phyloP scores from a whole-genome alignment of 2,888 invertebrate genomes.

The Laothoe populi region DNA sequence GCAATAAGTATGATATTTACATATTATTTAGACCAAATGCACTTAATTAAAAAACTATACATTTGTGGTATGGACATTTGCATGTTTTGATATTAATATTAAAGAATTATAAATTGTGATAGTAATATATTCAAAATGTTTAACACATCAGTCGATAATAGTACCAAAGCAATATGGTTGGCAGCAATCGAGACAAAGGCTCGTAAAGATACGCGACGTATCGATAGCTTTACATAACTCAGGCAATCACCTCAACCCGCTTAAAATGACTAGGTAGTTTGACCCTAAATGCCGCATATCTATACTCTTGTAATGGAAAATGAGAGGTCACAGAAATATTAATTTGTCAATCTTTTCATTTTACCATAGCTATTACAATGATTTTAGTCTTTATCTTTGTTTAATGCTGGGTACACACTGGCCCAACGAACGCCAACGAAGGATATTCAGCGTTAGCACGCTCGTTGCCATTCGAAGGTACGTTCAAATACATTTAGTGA shows the following conservation, averaged over 20 bases:
- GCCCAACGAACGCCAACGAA: too few species aligned
- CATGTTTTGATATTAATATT: too few species aligned
- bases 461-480: too few species aligned
- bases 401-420: too few species aligned
- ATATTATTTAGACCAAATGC: too few species aligned
- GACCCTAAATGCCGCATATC: background rate
- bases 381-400: background rate
- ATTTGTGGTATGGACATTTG: too few species aligned
- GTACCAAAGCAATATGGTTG: constrained; percentile 56
- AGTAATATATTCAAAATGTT: background rate
- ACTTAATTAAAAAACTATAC: too few species aligned
- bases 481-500: too few species aligned
- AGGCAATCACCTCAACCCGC: constrained; percentile 49
- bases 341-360: too few species aligned
- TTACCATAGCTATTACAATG: too few species aligned
- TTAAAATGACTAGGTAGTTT: constrained; percentile 26
- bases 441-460: too few species aligned
- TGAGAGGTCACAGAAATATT: background rate
- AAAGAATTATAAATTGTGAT: background rate
- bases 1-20: too few species aligned
- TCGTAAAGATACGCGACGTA: constrained; percentile 74
- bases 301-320: background rate
- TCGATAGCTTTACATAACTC: constrained; percentile 51
- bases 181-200: constrained; percentile 75
- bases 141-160: constrained; percentile 36